Percentiles rank a stretch among this genome's conserved stretches.
Evolutionary conservation across 2,888 invertebrate species (phyloP).

Genomic region (Periphyllus acericola): DNA sequence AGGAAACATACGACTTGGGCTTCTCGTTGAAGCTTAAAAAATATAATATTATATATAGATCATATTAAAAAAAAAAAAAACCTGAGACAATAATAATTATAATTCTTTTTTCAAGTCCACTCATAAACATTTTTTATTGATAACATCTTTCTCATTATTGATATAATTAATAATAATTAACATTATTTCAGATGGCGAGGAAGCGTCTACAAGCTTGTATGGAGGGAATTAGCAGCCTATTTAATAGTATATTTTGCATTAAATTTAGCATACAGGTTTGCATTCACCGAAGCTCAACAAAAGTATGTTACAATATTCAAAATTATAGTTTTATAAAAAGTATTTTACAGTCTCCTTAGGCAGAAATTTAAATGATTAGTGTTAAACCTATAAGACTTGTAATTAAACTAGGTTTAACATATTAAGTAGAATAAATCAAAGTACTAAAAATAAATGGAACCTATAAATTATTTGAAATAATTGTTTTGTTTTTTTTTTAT

Average conservation of each 20-base stretch:
- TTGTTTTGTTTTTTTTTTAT: background rate
- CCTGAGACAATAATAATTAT: background rate
- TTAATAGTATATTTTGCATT: constrained; percentile 86
- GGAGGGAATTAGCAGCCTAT: constrained; percentile 91
- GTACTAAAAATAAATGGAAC: no score
- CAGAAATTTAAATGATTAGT: background rate
- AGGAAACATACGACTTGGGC: background rate
- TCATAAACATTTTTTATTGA: no score
- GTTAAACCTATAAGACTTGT: background rate
- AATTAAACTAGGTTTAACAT: background rate
- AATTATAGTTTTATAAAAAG: constrained; percentile 1
- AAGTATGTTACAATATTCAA: constrained; percentile 71
- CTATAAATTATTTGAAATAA: background rate
- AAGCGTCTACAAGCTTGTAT: constrained; percentile 94
- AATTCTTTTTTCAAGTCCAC: no score
- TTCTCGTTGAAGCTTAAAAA: background rate
- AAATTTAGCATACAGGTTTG: constrained; percentile 87
- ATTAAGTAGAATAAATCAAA: background rate
- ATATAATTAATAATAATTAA: constrained; percentile 64
- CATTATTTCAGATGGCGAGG: constrained; percentile 84
- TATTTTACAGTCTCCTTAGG: background rate
- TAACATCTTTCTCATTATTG: background rate
- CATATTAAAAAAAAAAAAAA: no score
- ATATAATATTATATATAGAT: background rate
- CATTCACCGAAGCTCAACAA: constrained; percentile 81